Conservation (phyloP, 2,113 vertebrate genomes). For the Gallinago undulata region DNA sequence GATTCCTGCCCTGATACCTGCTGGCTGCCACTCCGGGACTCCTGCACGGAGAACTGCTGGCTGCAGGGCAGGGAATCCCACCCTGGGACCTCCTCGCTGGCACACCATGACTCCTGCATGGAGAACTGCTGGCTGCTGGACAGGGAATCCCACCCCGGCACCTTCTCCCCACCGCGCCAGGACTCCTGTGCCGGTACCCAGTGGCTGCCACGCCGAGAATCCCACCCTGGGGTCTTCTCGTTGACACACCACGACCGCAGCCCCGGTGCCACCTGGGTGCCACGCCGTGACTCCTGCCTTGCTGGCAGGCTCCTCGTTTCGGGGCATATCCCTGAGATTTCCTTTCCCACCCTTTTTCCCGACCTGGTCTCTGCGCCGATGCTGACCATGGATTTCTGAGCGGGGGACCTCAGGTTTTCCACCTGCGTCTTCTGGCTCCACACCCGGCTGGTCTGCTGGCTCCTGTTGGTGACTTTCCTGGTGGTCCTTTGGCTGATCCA, state of each 20-base stretch:
- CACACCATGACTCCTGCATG: accelerated
- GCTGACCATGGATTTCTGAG: not conserved
- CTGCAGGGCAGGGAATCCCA: accelerated
- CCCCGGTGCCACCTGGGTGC: accelerated
- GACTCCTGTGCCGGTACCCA: accelerated
- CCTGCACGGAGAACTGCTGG: accelerated
- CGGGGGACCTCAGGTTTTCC: not conserved
- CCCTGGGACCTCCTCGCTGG: accelerated
- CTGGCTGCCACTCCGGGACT: not conserved
- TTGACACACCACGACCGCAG: too few relatives aligned
- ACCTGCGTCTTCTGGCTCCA: not conserved
- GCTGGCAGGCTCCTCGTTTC: accelerated
- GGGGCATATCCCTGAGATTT: not conserved
- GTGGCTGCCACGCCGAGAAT: accelerated
- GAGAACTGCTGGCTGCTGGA: accelerated
- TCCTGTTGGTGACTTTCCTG: not conserved
- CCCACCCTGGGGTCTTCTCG: accelerated
- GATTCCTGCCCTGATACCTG: not conserved
- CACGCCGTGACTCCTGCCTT: accelerated
- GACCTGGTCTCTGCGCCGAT: accelerated
- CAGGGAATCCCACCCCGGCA: accelerated
- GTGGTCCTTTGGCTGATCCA: not conserved
- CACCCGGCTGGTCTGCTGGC: not conserved
- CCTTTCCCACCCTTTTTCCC: accelerated
- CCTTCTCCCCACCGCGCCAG: accelerated